Conservation (phyloP, 2,888 invertebrate genomes). For the Hesperia comma region DNA sequence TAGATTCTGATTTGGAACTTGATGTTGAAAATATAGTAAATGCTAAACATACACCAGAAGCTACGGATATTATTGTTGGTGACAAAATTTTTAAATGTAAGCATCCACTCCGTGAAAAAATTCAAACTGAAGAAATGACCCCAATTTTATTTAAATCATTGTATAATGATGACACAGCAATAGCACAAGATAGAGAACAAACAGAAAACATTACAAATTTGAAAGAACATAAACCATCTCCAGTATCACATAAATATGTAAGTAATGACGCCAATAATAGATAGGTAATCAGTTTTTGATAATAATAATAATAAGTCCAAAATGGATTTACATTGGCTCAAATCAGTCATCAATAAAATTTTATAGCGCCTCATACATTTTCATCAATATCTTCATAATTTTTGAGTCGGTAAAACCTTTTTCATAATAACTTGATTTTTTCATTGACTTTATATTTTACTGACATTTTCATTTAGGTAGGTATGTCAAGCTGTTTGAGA, state of each 20-base stretch:
- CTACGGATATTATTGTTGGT: conserved; percentile 58
- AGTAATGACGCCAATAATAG: conserved; percentile 19
- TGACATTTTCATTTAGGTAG: neutral
- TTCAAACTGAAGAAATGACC: conserved; percentile 38
- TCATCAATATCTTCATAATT: neutral
- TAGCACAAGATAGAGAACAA: neutral
- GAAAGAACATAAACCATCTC: conserved; percentile 31
- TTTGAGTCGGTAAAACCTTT: too few species aligned
- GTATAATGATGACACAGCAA: conserved; percentile 41
- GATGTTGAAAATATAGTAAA: conserved; percentile 48
- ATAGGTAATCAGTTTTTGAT: too few species aligned
- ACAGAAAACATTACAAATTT: conserved; percentile 29
- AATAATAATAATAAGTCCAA: too few species aligned
- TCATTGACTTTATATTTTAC: too few species aligned
- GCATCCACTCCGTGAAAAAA: conserved; percentile 42
- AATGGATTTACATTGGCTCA: too few species aligned
- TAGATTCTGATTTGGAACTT: conserved; percentile 53
- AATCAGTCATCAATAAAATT: too few species aligned
- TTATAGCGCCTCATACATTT: too few species aligned
- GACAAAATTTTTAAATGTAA: conserved; percentile 56
- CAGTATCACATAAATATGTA: conserved; percentile 33
- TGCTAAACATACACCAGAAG: conserved; percentile 37
- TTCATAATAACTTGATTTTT: too few species aligned
- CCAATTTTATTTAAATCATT: conserved; percentile 52
- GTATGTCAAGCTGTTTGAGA: neutral